Evolutionary conservation across 2,888 invertebrate species (phyloP).

Genomic region (Lasioglossum oenotherae): DNA sequence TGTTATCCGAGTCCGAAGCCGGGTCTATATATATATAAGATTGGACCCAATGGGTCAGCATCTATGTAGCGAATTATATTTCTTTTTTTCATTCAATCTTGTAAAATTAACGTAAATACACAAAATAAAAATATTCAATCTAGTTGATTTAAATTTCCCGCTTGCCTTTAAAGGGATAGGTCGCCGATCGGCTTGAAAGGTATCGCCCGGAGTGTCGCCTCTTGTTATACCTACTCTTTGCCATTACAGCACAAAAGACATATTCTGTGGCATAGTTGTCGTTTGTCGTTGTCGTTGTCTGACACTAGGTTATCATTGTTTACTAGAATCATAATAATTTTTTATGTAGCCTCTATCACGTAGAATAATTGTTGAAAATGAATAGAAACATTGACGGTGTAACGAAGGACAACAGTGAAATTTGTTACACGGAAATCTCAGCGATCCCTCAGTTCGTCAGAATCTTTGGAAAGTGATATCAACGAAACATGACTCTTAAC

Average conservation of each 20-base stretch:
- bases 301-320: slow-evolving; percentile 48
- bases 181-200: not conserved
- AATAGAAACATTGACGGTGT: slow-evolving; percentile 2
- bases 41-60: too few species aligned
- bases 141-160: not conserved
- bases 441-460: not conserved
- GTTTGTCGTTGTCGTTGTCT: not conserved
- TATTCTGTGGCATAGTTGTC: slow-evolving; percentile 1
- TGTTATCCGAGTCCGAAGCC: too few species aligned
- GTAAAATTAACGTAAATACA: not conserved
- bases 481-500: slow-evolving; percentile 26
- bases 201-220: not conserved
- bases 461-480: slow-evolving; percentile 17
- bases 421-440: slow-evolving; percentile 10
- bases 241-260: not conserved
- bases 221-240: not conserved
- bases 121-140: too few species aligned
- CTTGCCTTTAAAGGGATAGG: not conserved
- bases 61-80: not conserved
- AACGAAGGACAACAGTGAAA: slow-evolving; percentile 10
- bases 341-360: not conserved
- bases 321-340: slow-evolving; percentile 22
- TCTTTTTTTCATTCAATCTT: not conserved
- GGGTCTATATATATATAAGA: too few species aligned
- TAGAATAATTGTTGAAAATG: not conserved